Evolutionary conservation across 2,888 invertebrate species (phyloP), one percentile per base, ranked within the genome.

Genomic region (Epistrophella euchroma): DNA sequence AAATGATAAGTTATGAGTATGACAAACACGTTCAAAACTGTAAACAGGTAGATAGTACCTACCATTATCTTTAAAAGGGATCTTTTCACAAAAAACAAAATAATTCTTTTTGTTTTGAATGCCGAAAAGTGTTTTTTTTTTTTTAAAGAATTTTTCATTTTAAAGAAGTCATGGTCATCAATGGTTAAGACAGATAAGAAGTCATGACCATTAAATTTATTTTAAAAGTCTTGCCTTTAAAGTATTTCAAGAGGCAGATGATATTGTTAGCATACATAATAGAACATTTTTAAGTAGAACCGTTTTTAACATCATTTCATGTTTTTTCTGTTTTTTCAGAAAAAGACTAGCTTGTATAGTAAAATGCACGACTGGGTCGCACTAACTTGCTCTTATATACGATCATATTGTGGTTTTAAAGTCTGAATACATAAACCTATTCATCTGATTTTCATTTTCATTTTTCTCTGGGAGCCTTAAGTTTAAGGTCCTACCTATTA

Each of bases 1-100:
- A 37, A 25, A 11, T 32, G 55, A 35, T 68, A 43, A 74, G 40
- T 52, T 56, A 22, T 55, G 13, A 19, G 40, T 56, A 22, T 55
- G 13, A 19, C 11, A 37, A 50, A 50, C 47, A 60, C 25, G 47
- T 37, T 35, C 25, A n/a, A 73, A 19, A 19, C 10, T 11, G 19
- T 47, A 11, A 19, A 19, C 22, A 73, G 9, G 13, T 13, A 32
- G 22, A 55, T 32, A 10, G 56, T 32, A 32, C 5, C 0, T 11
- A 35, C 35, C 17, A 17, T 56, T 56, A 32, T 56, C 56, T 17
- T 4, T 32, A 10, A 56, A 17, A 17, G 32, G 5, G 10, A 32
- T 32, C 32, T 32, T 15, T 17, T 17, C 32, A 10, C 7, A 7
- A 32, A 15, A 15, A 52, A 50, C 13, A 5, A 25, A 43, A 13